Conservation (phyloP, 1,140 invertebrate species). For the Caligus rogercresseyi region DNA sequence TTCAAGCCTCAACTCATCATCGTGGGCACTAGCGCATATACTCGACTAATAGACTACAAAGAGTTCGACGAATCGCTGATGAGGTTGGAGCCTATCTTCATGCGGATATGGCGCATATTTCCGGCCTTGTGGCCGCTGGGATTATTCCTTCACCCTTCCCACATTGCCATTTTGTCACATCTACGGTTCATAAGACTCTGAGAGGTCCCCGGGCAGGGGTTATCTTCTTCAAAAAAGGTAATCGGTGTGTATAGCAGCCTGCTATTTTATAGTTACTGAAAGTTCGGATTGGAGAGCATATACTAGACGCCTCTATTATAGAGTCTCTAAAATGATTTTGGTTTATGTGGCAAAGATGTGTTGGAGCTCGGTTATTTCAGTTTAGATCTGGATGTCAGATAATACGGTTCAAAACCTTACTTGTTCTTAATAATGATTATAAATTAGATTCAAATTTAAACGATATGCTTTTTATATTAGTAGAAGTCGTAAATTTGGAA, state of each 20-base stretch:
- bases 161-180: conserved; percentile 80
- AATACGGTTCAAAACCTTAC: too few relatives aligned
- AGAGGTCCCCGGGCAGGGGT: conserved; percentile 73
- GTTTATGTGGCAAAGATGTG: too few relatives aligned
- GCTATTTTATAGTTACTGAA: too few relatives aligned
- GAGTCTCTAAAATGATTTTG: too few relatives aligned
- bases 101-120: conserved; percentile 89
- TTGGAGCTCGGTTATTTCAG: too few relatives aligned
- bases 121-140: conserved; percentile 71
- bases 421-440: too few relatives aligned
- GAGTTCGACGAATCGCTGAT: conserved; percentile 65
- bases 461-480: too few relatives aligned
- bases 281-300: too few relatives aligned
- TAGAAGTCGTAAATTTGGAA: too few relatives aligned
- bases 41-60: conserved; percentile 50
- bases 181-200: conserved; percentile 89
- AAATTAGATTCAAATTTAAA: too few relatives aligned
- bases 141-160: conserved; percentile 77
- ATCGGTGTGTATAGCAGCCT: conserved; percentile 10
- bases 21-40: conserved; percentile 66
- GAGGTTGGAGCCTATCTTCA: conserved; percentile 69
- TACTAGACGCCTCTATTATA: too few relatives aligned
- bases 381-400: too few relatives aligned
- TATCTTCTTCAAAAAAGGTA: conserved; percentile 73
- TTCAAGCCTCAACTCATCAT: conserved; percentile 88